Base-by-base conservation (phyloP, 2,113 vertebrate genomes). In the Girardinichthys multiradiatus region DNA sequence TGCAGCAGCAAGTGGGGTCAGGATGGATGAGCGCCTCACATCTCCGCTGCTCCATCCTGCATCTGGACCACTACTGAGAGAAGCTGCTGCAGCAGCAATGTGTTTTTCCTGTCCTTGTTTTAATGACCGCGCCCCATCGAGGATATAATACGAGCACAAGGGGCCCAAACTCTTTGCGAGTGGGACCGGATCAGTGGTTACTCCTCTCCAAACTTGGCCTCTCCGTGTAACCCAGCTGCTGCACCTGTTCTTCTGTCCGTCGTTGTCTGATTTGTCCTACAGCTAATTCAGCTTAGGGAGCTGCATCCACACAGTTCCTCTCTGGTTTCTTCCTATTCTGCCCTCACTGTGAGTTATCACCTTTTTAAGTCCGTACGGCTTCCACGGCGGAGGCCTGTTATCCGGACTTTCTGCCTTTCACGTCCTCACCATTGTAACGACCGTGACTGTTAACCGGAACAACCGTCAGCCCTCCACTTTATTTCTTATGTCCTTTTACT, bases 331-430 rank as follows among this genome's bases (percentile, higher is more conserved):
- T 73, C 64, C 68, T 69, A 0, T 80, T 80, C 63, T 82, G 65
- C 86, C 68, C 75, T 86, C 87, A 89, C 90, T 89, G 91, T 91
- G 90, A 91, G 73, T 80, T 33, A 8, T 78, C 84, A 88, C 87
- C 85, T 74, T 76, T 65, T 79, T 26, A 72, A 86, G 90, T 85
- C 86, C 82, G 42, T 8, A 31, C 81, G 61, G 31, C 75, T n/a
- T 68, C 64, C 48, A 81, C 83, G 37, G 10, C 10, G 37, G 37
- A 7, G 62, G 77, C 85, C 26, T 83, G 77, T 74, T 86, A 42
- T 67, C 77, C 80, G 88, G 90, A 87, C 87, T 84, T 85, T 76
- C 79, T 85, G 89, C 89, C 90, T 91, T 91, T 73, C 79, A 62
- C 71, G 59, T 76, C 77, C 64, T 74, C 68, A 45, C 68, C 78